A percentile compares a stretch with the other conserved stretches of the same genome.
These are phyloP conservation scores for Blastobasis lacticolella DNA, from an alignment of 2,888 invertebrate species.

Conservation along the genomic window DNA sequence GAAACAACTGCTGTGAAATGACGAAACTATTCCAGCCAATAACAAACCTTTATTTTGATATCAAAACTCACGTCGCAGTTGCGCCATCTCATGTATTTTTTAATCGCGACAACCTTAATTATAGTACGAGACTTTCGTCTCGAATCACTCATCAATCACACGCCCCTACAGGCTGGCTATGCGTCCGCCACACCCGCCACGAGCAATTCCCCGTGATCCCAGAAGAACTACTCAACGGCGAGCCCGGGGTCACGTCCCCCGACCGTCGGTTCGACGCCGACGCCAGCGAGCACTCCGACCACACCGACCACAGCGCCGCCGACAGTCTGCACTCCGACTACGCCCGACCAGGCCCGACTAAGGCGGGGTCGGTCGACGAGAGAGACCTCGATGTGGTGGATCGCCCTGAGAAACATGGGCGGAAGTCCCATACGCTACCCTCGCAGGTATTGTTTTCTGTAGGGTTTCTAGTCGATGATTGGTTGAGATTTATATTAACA, in stretches of 20 bases:
- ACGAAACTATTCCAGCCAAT: no score
- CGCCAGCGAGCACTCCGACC: conserved; percentile 62
- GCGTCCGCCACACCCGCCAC: conserved; percentile 83
- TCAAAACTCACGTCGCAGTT: no score
- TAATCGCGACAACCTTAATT: no score
- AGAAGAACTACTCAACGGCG: conserved; percentile 69
- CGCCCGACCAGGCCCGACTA: conserved; percentile 33
- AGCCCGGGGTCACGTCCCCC: conserved; percentile 46
- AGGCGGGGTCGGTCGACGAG: conserved; percentile 34
- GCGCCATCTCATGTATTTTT: no score
- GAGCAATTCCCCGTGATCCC: conserved; percentile 85
- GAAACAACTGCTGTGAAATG: no score
- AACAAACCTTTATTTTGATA: no score
- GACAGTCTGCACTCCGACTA: conserved; percentile 58
- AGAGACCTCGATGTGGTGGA: conserved; percentile 49
- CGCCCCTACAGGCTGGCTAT: conserved; percentile 76
- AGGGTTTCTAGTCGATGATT: no score
- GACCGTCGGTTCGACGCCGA: conserved; percentile 49
- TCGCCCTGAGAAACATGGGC: conserved; percentile 37
- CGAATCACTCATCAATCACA: no score
- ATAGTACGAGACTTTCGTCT: no score
- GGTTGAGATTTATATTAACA: no score
- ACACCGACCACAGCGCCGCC: conserved; percentile 60
- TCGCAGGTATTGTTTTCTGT: conserved; percentile 25
- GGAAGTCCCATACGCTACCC: conserved; percentile 75